Percentiles rank a stretch among this genome's conserved stretches.
These are phyloP conservation scores for Pelecanus crispus DNA, from an alignment of 2,113 vertebrate species.

Conservation along the genomic window DNA sequence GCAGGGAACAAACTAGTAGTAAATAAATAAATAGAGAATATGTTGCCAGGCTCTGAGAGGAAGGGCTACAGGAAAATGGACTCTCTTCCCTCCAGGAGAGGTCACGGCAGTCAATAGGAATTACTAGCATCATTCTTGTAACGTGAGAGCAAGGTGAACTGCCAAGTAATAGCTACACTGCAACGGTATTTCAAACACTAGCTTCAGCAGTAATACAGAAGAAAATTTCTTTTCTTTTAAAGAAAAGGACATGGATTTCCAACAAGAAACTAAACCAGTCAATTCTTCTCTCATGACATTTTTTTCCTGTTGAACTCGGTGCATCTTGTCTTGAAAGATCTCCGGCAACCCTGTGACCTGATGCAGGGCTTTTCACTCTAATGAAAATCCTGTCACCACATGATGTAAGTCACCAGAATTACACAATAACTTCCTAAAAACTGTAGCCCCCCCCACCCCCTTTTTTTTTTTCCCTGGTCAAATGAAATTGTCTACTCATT, in stretches of 20 bases:
- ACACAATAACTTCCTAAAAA: neutral
- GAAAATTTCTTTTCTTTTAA: neutral
- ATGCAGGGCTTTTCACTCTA: neutral
- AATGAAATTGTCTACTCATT: neutral
- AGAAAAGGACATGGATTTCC: neutral
- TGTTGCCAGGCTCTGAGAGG: neutral
- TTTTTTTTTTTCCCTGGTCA: neutral
- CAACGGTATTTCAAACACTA: neutral
- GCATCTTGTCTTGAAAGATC: neutral
- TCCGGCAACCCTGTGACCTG: neutral
- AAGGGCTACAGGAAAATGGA: neutral
- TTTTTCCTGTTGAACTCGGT: neutral
- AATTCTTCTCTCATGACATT: neutral
- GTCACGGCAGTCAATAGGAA: conserved; percentile 29
- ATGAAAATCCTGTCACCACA: neutral
- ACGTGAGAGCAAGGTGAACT: neutral
- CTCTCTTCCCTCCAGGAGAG: conserved; percentile 7
- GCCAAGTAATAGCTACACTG: neutral
- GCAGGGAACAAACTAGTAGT: neutral
- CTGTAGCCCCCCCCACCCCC: accelerated
- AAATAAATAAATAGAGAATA: neutral
- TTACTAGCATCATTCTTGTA: conserved; percentile 15
- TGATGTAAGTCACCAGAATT: neutral
- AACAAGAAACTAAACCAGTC: neutral
- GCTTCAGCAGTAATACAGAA: neutral